Evolutionary conservation across 2,888 invertebrate genomes (phyloP).

Genomic region (Epinotia ramella): DNA sequence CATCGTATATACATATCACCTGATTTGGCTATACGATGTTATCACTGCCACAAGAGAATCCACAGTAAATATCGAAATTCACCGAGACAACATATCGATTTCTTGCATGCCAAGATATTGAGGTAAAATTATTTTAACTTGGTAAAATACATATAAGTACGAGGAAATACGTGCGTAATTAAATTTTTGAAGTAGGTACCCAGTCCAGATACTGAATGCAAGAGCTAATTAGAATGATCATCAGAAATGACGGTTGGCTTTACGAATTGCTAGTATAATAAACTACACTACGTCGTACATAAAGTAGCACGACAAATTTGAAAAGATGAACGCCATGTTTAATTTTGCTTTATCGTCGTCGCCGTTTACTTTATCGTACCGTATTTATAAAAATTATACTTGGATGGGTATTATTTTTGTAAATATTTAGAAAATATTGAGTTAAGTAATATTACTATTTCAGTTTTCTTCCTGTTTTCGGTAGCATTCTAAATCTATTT

Average conservation of each 20-base stretch:
- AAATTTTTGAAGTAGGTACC: not conserved
- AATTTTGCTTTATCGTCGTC: too few relatives aligned
- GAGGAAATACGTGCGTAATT: not conserved
- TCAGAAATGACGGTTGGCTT: not conserved
- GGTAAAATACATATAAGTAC: too few relatives aligned
- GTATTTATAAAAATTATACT: not conserved
- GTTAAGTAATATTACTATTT: not conserved
- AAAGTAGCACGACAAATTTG: not conserved
- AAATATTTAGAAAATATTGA: not conserved
- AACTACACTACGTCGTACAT: too few relatives aligned
- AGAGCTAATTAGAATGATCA: not conserved
- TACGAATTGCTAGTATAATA: not conserved
- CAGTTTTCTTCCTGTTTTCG: not conserved
- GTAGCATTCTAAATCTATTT: not conserved
- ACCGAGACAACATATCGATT: not conserved
- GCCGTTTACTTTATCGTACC: not conserved
- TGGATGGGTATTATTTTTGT: not conserved
- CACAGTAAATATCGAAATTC: not conserved
- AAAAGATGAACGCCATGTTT: not conserved
- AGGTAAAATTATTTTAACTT: not conserved
- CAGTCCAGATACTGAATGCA: too few relatives aligned
- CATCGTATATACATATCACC: not conserved
- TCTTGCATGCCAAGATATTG: not conserved
- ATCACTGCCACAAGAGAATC: not conserved
- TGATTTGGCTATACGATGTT: not conserved